These are phyloP conservation scores for Polydrusus tereticollis DNA, from an alignment of 2,888 invertebrate species.

Conservation along the genomic window DNA sequence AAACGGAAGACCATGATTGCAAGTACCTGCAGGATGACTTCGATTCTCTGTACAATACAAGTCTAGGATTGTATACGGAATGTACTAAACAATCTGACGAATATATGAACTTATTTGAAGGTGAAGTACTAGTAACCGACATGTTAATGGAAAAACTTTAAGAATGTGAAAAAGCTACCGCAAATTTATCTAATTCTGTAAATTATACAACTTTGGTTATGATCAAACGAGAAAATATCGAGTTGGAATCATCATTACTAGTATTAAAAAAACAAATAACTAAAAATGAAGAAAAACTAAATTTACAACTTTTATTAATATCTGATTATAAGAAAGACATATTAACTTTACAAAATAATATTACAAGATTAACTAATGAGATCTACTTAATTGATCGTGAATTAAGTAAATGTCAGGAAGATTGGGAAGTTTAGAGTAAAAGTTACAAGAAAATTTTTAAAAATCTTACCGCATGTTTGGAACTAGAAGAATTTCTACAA, in stretches of 20 bases:
- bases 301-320: not conserved
- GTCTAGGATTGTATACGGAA: conserved; percentile 2
- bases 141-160: not conserved
- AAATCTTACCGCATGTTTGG: conserved; percentile 6
- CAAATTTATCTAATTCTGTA: not conserved
- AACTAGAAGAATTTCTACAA: not conserved
- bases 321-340: conserved; percentile 6
- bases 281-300: not conserved
- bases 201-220: not conserved
- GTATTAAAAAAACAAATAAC: not conserved
- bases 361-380: not conserved
- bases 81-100: not conserved
- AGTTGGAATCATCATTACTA: not conserved
- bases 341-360: not conserved
- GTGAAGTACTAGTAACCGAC: not conserved
- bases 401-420: not conserved
- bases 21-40: not conserved
- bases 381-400: not conserved
- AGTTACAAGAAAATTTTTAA: not conserved
- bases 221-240: not conserved
- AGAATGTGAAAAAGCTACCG: not conserved
- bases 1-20: no score
- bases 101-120: not conserved
- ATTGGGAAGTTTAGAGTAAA: not conserved
- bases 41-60: conserved; percentile 7